Conservation (phyloP, 2,113 vertebrate genomes). For the Mionectes macconnelli region DNA sequence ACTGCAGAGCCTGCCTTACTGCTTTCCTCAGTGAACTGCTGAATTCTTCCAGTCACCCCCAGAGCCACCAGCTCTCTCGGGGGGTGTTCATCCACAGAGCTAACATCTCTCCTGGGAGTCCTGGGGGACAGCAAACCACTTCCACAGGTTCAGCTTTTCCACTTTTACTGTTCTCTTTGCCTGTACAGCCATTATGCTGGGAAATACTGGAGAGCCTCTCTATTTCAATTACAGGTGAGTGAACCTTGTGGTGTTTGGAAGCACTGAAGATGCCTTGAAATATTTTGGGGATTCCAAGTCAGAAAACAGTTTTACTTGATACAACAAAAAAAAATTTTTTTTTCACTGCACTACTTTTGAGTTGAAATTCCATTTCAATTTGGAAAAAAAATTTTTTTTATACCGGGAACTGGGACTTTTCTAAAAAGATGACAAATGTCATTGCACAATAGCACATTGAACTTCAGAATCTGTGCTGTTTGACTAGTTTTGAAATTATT, state of each 20-base stretch:
- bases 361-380: background rate
- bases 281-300: background rate
- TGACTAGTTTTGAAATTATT: background rate
- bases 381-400: background rate
- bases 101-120: background rate
- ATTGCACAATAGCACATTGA: background rate
- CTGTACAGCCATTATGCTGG: background rate
- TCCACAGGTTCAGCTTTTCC: background rate
- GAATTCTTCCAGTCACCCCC: background rate
- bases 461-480: background rate
- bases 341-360: background rate
- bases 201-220: background rate
- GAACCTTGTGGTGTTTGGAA: background rate
- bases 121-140: background rate
- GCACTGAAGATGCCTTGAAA: background rate
- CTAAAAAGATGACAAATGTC: background rate
- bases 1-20: background rate
- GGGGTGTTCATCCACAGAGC: background rate
- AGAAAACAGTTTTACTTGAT: background rate
- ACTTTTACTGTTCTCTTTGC: background rate
- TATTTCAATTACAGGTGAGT: background rate
- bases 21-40: background rate
- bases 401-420: background rate
- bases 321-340: no score
- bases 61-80: background rate